Evolutionary conservation across 2,888 invertebrate genomes (phyloP), one percentile per base, ranked within the genome.

Genomic region (Nomada fucata): DNA sequence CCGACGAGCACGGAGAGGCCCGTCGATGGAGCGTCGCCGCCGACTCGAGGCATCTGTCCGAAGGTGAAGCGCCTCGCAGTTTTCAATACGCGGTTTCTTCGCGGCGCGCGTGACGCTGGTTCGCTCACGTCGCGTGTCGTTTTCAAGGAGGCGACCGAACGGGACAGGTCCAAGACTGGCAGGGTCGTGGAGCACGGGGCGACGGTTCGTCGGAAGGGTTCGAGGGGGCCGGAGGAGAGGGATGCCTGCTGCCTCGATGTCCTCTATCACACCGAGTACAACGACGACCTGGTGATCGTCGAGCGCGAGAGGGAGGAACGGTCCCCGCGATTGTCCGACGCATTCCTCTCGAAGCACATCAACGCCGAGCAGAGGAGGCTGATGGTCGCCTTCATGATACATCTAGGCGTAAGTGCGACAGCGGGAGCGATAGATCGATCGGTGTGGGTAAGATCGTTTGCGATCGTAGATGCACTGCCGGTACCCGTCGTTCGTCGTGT

Each of bases 361-460:
- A 89, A 89, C 23, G 50, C 55, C 4, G 73, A 85, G 4, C 91
- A 92, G 55, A 86, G 92, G 10, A 83, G 77, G 26, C 69, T 90
- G 13, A 71, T 92, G 1, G 83, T 92, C 0, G 83, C 65, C 10
- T 90, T 88, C 60, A 29, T 91, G n/a, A 76, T 88, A 7, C 84
- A 74, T 64, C 44, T 91, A 0, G 83, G 86, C n/a, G 91, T 89
- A 61, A 76, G 79, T 42, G 26, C 0, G 3, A 11, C 1, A 18
- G 13, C 0, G 5, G n/a, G 15, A 0, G n/a, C 0, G 23, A n/a
- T 0, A 5, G 15, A 15, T 11, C 10, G 13, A 47, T 13, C 18
- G 44, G 23, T 2, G 44, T 44, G 2, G 47, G 15, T 15, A 15
- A 5, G 13, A 50, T 36, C 2, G 15, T 20, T 61, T n/a, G 10